A percentile compares a stretch with the other conserved stretches of the same genome.
Evolutionary conservation across 2,113 vertebrate genomes (phyloP).

Genomic region (Psammodynastes pulverulentus): DNA sequence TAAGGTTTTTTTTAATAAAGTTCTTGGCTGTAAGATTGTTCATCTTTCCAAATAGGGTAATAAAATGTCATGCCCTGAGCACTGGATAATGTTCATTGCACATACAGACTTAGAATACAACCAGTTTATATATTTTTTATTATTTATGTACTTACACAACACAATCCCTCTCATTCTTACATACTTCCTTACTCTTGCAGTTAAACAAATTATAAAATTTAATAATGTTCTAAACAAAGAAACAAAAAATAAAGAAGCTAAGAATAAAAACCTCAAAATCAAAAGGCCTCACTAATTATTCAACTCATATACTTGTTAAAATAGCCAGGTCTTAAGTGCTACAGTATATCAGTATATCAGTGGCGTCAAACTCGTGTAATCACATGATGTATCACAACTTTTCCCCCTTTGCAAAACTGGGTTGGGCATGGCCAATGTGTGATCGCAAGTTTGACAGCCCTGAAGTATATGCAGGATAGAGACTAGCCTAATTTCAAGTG

Average conservation of each 20-base stretch:
- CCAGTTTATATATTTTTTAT: not conserved
- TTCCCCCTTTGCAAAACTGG: too few relatives aligned
- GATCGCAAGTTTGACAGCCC: too few relatives aligned
- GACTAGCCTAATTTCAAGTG: not conserved
- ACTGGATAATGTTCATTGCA: not conserved
- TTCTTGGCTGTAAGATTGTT: not conserved
- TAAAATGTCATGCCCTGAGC: not conserved
- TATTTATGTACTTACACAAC: not conserved
- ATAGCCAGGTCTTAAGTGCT: not conserved
- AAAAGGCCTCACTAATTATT: not conserved
- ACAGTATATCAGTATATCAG: not conserved
- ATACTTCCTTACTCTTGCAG: not conserved
- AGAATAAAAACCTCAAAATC: not conserved
- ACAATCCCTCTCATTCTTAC: not conserved
- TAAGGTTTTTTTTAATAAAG: fast-evolving
- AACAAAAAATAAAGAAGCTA: not conserved
- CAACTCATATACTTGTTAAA: not conserved
- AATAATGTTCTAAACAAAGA: not conserved
- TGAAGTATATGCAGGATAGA: not conserved
- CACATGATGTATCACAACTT: too few relatives aligned
- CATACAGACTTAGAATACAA: not conserved
- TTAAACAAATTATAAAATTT: not conserved
- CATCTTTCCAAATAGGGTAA: not conserved
- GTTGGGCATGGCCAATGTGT: too few relatives aligned
- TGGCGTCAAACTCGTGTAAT: too few relatives aligned